Evolutionary conservation across 2,888 invertebrate species (phyloP).

Genomic region (Argyra leucocephala): DNA sequence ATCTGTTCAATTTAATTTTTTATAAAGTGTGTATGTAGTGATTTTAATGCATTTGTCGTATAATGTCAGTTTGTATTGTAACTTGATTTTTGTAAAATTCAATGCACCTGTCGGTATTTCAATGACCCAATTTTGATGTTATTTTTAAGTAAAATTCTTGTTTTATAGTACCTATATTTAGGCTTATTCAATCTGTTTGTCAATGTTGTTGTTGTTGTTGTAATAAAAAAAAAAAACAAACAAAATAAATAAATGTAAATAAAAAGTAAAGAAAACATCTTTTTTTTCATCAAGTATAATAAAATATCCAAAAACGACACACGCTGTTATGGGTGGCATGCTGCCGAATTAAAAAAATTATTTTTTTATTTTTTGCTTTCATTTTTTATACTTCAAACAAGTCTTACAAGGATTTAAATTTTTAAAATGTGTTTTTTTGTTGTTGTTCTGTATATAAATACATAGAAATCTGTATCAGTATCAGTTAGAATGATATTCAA

Average conservation of each 20-base stretch:
- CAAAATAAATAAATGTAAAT: too few relatives aligned
- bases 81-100: background rate
- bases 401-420: conserved; percentile 1
- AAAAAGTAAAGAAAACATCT: background rate
- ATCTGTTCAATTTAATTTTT: background rate
- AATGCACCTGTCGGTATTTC: conserved; percentile 15
- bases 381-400: too few relatives aligned
- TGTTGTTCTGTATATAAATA: too few relatives aligned
- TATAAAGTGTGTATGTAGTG: background rate
- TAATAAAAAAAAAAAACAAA: background rate
- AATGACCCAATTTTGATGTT: conserved; percentile 14
- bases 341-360: background rate
- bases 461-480: too few relatives aligned
- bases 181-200: background rate
- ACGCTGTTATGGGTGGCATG: conserved; percentile 3
- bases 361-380: too few relatives aligned
- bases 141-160: background rate
- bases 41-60: background rate
- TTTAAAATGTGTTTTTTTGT: background rate
- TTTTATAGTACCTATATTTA: background rate
- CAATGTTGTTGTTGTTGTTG: background rate
- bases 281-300: background rate
- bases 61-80: background rate
- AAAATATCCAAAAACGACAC: background rate
- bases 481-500: too few relatives aligned